phyloP scores from a whole-genome alignment of 2,888 invertebrate species.

The Ryuthela nishihirai region DNA sequence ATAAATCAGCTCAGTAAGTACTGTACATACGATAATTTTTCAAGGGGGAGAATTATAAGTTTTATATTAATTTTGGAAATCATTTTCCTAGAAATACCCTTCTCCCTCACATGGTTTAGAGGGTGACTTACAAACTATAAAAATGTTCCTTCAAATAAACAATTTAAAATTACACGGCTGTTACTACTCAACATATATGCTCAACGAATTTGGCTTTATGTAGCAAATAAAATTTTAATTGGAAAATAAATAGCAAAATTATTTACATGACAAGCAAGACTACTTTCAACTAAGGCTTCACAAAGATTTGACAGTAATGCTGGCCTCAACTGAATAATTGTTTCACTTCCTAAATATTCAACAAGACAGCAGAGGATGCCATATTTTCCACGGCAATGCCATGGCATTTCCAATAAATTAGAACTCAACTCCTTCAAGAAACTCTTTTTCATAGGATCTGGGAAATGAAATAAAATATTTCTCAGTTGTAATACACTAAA shows the following conservation, averaged over 20 bases:
- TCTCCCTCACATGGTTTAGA: too few species aligned
- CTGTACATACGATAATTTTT: too few species aligned
- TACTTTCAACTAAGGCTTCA: constrained; percentile 49
- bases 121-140: too few species aligned
- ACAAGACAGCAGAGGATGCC: constrained; percentile 45
- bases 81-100: too few species aligned
- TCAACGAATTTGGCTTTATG: neutral
- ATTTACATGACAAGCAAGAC: constrained; percentile 53
- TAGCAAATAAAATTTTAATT: neutral
- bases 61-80: too few species aligned
- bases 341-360: constrained; percentile 48
- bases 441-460: constrained; percentile 40
- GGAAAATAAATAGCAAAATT: neutral
- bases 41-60: too few species aligned
- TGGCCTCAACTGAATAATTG: constrained; percentile 49
- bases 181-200: neutral
- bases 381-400: constrained; percentile 50
- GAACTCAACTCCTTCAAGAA: constrained; percentile 43
- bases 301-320: constrained; percentile 51
- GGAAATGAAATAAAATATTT: constrained; percentile 3
- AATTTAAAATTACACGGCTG: neutral
- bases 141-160: neutral
- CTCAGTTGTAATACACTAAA: too few species aligned
- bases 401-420: constrained; percentile 46
- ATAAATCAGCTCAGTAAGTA: too few species aligned